Evolutionary conservation across 2,113 vertebrate genomes (phyloP).

Genomic region (Muntiacus reevesi): DNA sequence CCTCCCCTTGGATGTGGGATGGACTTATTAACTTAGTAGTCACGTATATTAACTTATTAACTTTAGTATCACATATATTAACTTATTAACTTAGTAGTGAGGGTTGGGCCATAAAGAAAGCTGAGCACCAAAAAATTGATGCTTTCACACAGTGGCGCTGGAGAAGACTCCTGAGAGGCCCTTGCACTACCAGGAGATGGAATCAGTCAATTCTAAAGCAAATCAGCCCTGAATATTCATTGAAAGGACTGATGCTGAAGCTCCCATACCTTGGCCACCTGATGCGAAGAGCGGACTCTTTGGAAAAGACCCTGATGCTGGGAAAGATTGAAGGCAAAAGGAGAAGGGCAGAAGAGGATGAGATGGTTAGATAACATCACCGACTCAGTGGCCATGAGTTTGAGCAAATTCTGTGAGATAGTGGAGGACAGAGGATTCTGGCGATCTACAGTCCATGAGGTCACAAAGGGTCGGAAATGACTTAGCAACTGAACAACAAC

Average conservation of each 20-base stretch:
- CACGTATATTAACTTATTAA: neutral
- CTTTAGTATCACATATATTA: neutral
- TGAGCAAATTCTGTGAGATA: neutral
- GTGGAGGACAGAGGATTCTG: neutral
- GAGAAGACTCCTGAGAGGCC: neutral
- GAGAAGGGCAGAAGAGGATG: neutral
- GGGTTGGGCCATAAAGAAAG: neutral
- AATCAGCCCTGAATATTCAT: neutral
- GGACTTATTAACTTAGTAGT: neutral
- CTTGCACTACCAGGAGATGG: neutral
- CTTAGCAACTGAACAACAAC: neutral
- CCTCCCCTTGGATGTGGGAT: neutral
- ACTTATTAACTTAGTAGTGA: neutral
- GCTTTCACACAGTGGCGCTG: neutral
- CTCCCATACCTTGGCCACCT: neutral
- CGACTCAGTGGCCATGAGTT: neutral
- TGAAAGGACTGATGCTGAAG: neutral
- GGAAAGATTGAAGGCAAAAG: neutral
- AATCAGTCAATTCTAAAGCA: neutral
- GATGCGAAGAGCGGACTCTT: fast-evolving
- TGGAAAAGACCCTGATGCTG: neutral
- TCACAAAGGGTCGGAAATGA: neutral
- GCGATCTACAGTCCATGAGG: neutral
- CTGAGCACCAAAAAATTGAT: neutral
- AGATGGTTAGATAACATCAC: neutral